Conservation (phyloP, 1,140 invertebrate species). For the Stegodyphus dumicola region DNA sequence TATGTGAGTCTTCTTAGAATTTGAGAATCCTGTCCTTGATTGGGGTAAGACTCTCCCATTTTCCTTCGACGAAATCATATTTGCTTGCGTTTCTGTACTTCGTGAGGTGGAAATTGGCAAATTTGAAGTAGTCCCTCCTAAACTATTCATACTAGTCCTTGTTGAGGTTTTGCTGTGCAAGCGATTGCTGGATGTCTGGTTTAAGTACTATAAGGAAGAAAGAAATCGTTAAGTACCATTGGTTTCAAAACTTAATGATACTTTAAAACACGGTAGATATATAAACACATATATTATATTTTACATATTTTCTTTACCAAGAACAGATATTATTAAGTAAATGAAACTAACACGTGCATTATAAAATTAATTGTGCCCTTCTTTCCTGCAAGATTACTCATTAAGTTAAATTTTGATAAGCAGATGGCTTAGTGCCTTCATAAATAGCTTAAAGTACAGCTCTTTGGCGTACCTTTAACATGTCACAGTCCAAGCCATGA, state of each 20-base stretch:
- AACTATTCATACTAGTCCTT: conserved; percentile 16
- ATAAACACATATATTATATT: not conserved
- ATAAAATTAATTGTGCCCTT: not conserved
- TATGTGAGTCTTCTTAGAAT: too few relatives aligned
- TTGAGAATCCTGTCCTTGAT: too few relatives aligned
- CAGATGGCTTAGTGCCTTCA: too few relatives aligned
- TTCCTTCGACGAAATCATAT: too few relatives aligned
- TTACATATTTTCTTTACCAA: not conserved
- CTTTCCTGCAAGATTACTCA: too few relatives aligned
- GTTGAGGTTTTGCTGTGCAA: conserved; percentile 12
- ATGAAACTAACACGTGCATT: not conserved
- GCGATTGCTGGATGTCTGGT: conserved; percentile 17
- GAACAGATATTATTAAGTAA: not conserved
- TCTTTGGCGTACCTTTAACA: too few relatives aligned
- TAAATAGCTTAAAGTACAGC: too few relatives aligned
- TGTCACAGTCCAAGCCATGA: too few relatives aligned
- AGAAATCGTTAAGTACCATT: not conserved
- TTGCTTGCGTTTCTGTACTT: too few relatives aligned
- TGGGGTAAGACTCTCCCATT: too few relatives aligned
- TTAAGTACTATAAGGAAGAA: not conserved
- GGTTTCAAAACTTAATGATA: not conserved
- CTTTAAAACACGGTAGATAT: not conserved
- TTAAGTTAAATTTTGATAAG: too few relatives aligned
- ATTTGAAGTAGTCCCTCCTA: not conserved
- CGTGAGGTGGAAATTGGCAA: too few relatives aligned